Percentiles rank a stretch among this genome's conserved stretches.
These are phyloP conservation scores for Drosophila crucigera DNA, from an alignment of 2,888 invertebrate species.

Conservation along the genomic window DNA sequence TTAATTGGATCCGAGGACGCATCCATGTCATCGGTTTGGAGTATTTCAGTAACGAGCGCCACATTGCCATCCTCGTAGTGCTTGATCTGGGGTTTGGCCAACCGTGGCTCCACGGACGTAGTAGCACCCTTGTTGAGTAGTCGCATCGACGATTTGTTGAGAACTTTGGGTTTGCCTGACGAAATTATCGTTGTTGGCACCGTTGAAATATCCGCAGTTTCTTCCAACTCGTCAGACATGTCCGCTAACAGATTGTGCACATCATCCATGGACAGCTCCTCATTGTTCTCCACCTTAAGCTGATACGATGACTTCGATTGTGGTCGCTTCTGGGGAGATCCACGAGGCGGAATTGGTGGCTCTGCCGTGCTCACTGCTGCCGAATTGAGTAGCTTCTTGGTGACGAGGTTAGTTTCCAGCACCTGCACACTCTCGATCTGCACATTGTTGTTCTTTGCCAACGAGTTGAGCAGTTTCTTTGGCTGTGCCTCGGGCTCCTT, in stretches of 20 bases:
- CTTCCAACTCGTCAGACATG: slow-evolving; percentile 51
- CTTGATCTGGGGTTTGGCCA: slow-evolving; percentile 81
- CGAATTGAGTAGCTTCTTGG: slow-evolving; percentile 65
- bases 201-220: neutral
- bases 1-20: slow-evolving; percentile 60
- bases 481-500: slow-evolving; percentile 37
- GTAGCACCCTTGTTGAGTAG: slow-evolving; percentile 83
- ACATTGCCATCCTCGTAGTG: slow-evolving; percentile 83
- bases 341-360: slow-evolving; percentile 35
- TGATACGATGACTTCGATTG: slow-evolving; percentile 57
- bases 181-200: neutral
- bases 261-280: slow-evolving; percentile 82
- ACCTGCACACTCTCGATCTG: slow-evolving; percentile 55
- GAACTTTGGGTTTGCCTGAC: slow-evolving; percentile 72
- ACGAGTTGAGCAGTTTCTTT: slow-evolving; percentile 61
- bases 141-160: slow-evolving; percentile 83
- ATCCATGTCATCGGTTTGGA: slow-evolving; percentile 70
- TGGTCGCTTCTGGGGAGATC: neutral
- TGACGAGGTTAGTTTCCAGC: slow-evolving; percentile 51
- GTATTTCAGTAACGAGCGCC: slow-evolving; percentile 84
- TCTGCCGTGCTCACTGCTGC: slow-evolving; percentile 44
- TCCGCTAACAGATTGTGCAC: slow-evolving; percentile 77
- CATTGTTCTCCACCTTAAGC: slow-evolving; percentile 80
- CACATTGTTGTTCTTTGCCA: slow-evolving; percentile 51
- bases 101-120: slow-evolving; percentile 76